Percentiles rank a stretch among this genome's conserved stretches.
Conservation (phyloP, 2,888 invertebrate genomes). For the Mamestra brassicae region DNA sequence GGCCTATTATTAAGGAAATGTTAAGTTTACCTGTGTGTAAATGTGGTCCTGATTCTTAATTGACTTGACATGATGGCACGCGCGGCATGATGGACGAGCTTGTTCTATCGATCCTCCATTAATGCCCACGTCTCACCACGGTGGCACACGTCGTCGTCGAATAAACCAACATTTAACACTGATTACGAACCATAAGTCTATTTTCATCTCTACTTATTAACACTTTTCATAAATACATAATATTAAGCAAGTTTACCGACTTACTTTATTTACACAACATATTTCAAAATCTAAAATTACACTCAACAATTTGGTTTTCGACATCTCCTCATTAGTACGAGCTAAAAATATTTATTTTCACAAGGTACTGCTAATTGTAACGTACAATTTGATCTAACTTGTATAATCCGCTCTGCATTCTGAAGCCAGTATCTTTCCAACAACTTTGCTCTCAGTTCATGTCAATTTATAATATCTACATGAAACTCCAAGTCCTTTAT, state of each 20-base stretch:
- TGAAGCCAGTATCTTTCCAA: slow-evolving; percentile 29
- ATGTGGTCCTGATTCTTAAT: slow-evolving; percentile 24
- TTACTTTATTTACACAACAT: slow-evolving; percentile 27
- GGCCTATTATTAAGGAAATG: slow-evolving; percentile 17
- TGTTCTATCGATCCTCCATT: slow-evolving; percentile 45
- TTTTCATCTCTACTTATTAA: slow-evolving; percentile 5
- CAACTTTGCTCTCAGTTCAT: neutral
- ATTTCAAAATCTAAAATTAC: slow-evolving; percentile 48
- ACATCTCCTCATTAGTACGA: slow-evolving; percentile 31
- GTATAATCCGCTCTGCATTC: slow-evolving; percentile 9
- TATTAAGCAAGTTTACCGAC: slow-evolving; percentile 2
- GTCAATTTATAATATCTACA: slow-evolving; percentile 17
- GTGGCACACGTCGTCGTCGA: neutral
- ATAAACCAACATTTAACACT: slow-evolving; percentile 19
- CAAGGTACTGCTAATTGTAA: slow-evolving; percentile 24
- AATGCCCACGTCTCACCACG: slow-evolving; percentile 5
- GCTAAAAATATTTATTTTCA: slow-evolving; percentile 43
- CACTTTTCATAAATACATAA: slow-evolving; percentile 9
- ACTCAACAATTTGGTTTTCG: slow-evolving; percentile 29
- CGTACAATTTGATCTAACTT: slow-evolving; percentile 23
- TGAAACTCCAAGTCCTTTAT: neutral
- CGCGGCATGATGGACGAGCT: slow-evolving; percentile 37
- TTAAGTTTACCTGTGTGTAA: slow-evolving; percentile 27
- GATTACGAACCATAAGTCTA: slow-evolving; percentile 4
- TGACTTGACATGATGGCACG: slow-evolving; percentile 7